phyloP scores from a whole-genome alignment of 2,797 vertebrate genomes.

The Clarias fuscus region DNA sequence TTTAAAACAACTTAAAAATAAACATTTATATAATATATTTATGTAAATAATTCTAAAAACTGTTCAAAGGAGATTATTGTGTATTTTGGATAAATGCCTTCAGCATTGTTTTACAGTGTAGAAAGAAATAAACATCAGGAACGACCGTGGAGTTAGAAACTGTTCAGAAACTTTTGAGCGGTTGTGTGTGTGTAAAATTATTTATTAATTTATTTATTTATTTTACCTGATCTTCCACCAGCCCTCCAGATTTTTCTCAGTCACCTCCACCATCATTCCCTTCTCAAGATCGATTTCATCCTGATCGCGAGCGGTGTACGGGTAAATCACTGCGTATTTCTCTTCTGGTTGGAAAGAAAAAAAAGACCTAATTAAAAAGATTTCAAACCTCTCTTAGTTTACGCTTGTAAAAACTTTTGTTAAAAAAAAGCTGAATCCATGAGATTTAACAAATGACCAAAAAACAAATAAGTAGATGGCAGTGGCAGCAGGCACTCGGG shows the following conservation, averaged over 20 bases:
- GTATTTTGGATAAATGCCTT: too few relatives aligned
- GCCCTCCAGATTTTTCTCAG: conserved; percentile 98
- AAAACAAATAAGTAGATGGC: not conserved
- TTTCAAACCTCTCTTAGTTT: not conserved
- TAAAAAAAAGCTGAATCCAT: not conserved
- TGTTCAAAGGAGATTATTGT: too few relatives aligned
- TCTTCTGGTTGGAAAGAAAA: conserved; percentile 80
- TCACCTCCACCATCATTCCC: conserved; percentile 90
- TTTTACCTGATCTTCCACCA: conserved; percentile 99
- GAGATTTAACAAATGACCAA: not conserved
- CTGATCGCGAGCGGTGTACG: conserved; percentile 88
- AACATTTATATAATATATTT: too few relatives aligned
- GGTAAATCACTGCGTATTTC: conserved; percentile 93
- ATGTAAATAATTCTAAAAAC: too few relatives aligned
- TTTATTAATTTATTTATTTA: not conserved
- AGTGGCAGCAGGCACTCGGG: not conserved
- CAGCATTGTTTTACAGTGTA: too few relatives aligned
- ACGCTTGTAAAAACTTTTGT: too few relatives aligned
- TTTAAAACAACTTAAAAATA: too few relatives aligned
- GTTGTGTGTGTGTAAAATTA: too few relatives aligned
- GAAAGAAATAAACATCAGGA: too few relatives aligned
- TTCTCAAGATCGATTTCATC: conserved; percentile 96
- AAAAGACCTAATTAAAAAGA: too few relatives aligned
- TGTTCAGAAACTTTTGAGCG: too few relatives aligned
- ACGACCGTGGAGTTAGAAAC: too few relatives aligned